Evolutionary conservation across 2,888 invertebrate genomes (phyloP), one percentile per base, ranked within the genome.

Genomic region (Pyrrhosoma nymphula): DNA sequence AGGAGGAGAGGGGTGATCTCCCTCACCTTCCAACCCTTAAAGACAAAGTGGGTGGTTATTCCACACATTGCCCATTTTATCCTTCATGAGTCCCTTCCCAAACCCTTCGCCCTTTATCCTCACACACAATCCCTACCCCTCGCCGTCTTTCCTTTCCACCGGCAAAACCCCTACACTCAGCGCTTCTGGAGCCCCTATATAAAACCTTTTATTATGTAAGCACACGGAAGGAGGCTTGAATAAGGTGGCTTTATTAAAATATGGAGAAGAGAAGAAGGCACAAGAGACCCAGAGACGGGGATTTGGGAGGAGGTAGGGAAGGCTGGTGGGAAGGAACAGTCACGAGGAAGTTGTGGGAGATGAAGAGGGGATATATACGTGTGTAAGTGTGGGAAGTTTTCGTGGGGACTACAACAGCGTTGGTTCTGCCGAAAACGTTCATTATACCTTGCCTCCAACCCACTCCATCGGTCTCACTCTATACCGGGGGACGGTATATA

Each of bases 191-290:
- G 82, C 16, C 26, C 18, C 60, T 20, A 35, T 82, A 82, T 82
- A 82, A 75, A 93, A 93, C 18, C 93, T 69, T 35, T 91, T 63
- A 91, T 63, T 75, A 63, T 93, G 47, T 93, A 47, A 47, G 93
- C 93, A n/a, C 47, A n/a, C 75, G 26, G 93, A 75, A 93, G 35
- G 82, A 82, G 82, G 82, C 47, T 93, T 69, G 63, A 69, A 69
- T 93, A 26, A 16, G 69, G 75, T n/a, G 12, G 39, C 93, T 69
- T 93, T 93, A 93, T 93, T 93, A 93, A 93, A 93, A 93, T 93
- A 69, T 63, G 75, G 26, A 93, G 8, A 26, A 69, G 60, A 69
- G 26, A 3, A 4, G n/a, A 2, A 26, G 23, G 63, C 3, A 18
- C 23, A 20, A 23, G 16, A 23, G 63, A 63, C 3, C 3, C 3